Base-by-base conservation (phyloP, 35 echinoderm and acorn worm species). In the Hemicentrotus pulcherrimus region DNA sequence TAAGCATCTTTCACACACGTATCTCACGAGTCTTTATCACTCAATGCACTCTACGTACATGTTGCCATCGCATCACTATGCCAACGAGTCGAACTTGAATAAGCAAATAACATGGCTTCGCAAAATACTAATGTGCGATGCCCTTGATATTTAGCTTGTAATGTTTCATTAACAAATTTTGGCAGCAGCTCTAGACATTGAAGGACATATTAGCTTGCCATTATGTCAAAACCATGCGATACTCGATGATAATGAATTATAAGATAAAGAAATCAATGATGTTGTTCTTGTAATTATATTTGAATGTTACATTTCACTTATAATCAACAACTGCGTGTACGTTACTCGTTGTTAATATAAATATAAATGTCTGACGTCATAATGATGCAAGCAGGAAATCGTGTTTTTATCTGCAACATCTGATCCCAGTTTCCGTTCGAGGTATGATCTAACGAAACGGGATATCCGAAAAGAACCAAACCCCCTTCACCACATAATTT, bases 401-500 rank as follows among this genome's bases (percentile, higher is more conserved):
- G n/a, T 78, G 65, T 78, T 78, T 28, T 78, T 78, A 78, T 78
- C 65, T 78, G 65, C 65, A 22, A 78, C 65, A 78, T 78, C 65
- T 78, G 65, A 78, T 78, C 65, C 65, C 19, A 28, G 65, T 78
- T 30, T 78, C 65, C 65, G 65, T n/a, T 78, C 22, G n/a, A n/a
- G 7, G 65, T 78, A 78, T 78, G 65, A 78, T 78, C 65, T n/a
- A 78, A 78, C 19, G 65, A 78, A 78, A 78, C 65, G 19, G 65
- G 65, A 78, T 78, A 78, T 78, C 65, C 65, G 65, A 78, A 55
- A 78, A 22, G 18, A 78, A 78, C 65, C 65, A 22, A 78, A n/a
- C 65, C 65, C 35, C 65, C 65, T 78, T 78, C 65, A 78, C 65
- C 65, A n/a, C 65, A 78, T 78, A 78, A 28, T 71, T 78, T 28